Percentiles rank a stretch among this genome's conserved stretches.
Evolutionary conservation across 2,113 vertebrate genomes (phyloP).

Genomic region (Dromaius novaehollandiae): DNA sequence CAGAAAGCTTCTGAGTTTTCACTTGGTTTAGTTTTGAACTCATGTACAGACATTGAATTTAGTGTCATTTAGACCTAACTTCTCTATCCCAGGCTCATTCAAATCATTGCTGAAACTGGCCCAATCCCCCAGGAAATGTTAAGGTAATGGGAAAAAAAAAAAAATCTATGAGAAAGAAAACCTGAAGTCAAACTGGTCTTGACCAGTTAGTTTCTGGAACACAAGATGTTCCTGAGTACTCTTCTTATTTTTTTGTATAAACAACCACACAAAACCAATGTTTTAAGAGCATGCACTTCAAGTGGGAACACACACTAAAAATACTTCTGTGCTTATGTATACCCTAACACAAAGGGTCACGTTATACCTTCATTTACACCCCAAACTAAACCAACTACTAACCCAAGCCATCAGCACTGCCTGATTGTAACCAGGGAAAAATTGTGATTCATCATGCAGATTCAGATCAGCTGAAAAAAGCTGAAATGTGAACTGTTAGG

Average conservation of each 20-base stretch:
- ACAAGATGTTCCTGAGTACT: background rate
- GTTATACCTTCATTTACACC: background rate
- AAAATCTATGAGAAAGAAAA: background rate
- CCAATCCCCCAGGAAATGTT: background rate
- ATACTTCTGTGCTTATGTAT: background rate
- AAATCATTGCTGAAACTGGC: background rate
- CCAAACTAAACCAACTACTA: background rate
- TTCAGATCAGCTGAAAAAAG: background rate
- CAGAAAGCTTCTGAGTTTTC: background rate
- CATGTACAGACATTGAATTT: background rate
- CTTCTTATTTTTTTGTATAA: background rate
- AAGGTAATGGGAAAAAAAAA: background rate
- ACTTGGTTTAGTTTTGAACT: background rate
- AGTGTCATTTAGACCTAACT: background rate
- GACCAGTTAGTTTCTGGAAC: background rate
- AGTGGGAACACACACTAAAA: background rate
- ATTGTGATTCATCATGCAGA: background rate
- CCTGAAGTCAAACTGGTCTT: background rate
- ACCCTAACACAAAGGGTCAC: background rate
- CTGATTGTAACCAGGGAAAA: background rate
- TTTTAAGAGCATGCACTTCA: background rate
- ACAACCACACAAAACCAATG: background rate
- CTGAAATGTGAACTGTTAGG: background rate
- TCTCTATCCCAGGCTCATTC: background rate
- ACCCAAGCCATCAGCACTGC: background rate